phyloP scores from a whole-genome alignment of 2,113 vertebrate species.

The Gobio gobio region DNA sequence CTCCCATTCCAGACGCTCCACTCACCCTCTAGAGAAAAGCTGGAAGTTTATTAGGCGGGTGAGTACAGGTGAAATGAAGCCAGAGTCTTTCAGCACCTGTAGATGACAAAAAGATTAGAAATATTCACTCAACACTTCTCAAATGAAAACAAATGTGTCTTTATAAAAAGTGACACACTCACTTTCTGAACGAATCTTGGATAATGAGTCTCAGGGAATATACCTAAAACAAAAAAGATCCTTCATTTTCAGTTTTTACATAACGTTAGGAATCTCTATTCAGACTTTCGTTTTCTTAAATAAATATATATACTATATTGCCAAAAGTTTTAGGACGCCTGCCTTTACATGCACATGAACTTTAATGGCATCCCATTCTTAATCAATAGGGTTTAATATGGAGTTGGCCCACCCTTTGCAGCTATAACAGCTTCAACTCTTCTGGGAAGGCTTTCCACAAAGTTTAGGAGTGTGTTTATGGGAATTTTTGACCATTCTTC shows the following conservation, averaged over 20 bases:
- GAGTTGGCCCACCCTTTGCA: no score
- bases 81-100: constrained; percentile 92
- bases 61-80: constrained; percentile 81
- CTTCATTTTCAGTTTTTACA: no score
- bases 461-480: no score
- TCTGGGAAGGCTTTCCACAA: no score
- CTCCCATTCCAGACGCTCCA: constrained; percentile 17
- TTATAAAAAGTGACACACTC: constrained; percentile 60
- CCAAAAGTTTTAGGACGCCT: no score
- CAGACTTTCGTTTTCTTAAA: neutral
- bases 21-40: constrained; percentile 89
- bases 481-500: no score
- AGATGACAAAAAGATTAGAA: neutral
- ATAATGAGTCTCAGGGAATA: constrained; percentile 89
- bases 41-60: constrained; percentile 86
- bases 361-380: no score
- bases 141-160: no score
- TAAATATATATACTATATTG: neutral
- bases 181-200: constrained; percentile 90
- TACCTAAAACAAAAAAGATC: constrained; percentile 71
- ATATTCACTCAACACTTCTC: neutral
- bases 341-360: no score
- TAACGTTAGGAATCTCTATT: neutral
- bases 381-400: no score
- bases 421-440: no score